phyloP scores from a whole-genome alignment of 1,140 invertebrate genomes.

The Drosophila lacertosa region DNA sequence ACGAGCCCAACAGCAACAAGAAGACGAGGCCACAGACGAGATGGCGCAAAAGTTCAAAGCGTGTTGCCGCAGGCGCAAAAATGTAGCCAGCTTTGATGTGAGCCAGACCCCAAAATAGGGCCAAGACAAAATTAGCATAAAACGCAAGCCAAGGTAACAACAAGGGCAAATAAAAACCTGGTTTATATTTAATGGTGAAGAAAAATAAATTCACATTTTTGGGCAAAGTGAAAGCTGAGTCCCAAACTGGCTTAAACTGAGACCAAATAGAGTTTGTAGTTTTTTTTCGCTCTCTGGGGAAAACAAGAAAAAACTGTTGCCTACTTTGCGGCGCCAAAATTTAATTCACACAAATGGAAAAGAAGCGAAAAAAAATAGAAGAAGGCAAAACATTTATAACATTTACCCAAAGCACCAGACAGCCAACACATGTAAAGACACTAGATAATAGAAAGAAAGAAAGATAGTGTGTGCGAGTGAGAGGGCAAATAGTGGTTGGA shows the following conservation, averaged over 20 bases:
- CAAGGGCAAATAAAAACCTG: slow-evolving; percentile 14
- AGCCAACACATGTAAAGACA: slow-evolving; percentile 10
- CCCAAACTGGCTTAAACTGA: slow-evolving; percentile 36
- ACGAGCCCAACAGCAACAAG: too few species aligned
- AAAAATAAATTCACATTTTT: slow-evolving; percentile 63
- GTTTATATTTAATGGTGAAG: slow-evolving; percentile 64
- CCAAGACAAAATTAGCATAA: slow-evolving; percentile 68
- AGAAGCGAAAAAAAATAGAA: background rate
- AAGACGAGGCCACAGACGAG: slow-evolving; percentile 26
- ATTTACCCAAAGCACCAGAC: slow-evolving; percentile 41
- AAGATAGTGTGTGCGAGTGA: background rate
- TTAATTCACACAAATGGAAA: slow-evolving; percentile 65
- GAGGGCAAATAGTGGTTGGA: slow-evolving; percentile 19
- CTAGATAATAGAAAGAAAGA: background rate
- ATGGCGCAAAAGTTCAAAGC: slow-evolving; percentile 66
- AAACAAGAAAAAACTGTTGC: slow-evolving; percentile 31
- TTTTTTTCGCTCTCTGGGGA: slow-evolving; percentile 51
- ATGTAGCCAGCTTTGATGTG: slow-evolving; percentile 69
- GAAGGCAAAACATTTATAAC: slow-evolving; percentile 38
- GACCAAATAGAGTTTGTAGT: slow-evolving; percentile 40
- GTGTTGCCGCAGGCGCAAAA: slow-evolving; percentile 57
- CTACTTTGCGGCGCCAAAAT: slow-evolving; percentile 48
- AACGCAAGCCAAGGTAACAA: slow-evolving; percentile 35
- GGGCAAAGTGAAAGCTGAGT: slow-evolving; percentile 1
- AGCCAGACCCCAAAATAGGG: slow-evolving; percentile 8